Evolutionary conservation across 2,888 invertebrate species (phyloP).

Genomic region (Bombyx huttoni): DNA sequence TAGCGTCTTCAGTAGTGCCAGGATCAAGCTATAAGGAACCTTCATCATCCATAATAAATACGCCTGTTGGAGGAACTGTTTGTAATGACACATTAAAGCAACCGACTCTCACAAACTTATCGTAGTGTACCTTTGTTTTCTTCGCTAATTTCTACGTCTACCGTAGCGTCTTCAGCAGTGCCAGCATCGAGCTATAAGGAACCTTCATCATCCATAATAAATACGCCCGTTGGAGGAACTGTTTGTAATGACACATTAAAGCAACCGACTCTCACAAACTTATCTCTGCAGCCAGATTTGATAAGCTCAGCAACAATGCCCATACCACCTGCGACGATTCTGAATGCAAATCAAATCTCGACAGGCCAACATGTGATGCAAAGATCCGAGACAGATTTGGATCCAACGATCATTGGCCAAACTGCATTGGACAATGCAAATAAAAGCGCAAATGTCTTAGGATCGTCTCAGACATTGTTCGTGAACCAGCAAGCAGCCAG

Average conservation of each 20-base stretch:
- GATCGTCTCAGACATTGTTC: background rate
- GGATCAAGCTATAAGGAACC: conserved; percentile 26
- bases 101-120: background rate
- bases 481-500: background rate
- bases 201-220: background rate
- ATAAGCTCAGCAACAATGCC: background rate
- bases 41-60: background rate
- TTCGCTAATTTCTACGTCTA: background rate
- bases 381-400: background rate
- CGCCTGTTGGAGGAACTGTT: background rate
- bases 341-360: background rate
- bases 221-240: background rate
- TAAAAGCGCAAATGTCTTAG: background rate
- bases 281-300: background rate
- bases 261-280: background rate
- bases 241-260: background rate
- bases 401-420: background rate
- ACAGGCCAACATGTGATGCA: background rate
- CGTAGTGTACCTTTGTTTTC: background rate
- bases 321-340: background rate
- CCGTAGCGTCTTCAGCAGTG: conserved; percentile 7
- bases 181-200: conserved; percentile 28
- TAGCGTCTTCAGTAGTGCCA: conserved; percentile 9
- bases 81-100: background rate
- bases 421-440: background rate